Evolutionary conservation across 2,113 vertebrate species (phyloP), one percentile per base, ranked within the genome.

Genomic region (Pterophyllum scalare): DNA sequence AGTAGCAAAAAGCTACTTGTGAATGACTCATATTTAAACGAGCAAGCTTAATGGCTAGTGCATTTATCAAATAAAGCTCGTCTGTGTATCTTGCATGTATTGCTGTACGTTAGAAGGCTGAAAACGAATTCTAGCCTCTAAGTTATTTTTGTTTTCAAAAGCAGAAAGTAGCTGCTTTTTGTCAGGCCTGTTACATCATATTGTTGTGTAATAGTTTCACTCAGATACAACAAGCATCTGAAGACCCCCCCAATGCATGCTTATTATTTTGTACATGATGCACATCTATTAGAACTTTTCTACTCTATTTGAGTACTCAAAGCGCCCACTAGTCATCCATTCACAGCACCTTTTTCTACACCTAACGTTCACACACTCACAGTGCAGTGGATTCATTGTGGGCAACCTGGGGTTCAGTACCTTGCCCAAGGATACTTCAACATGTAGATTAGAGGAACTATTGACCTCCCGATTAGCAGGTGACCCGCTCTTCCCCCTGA

Each of bases 1-100:
- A n/a, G 17, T 14, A 26, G 43, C n/a, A 56, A 64, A 28, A 74
- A 61, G 26, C 1, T 17, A 56, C 43, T 33, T 52, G 11, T 14
- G 19, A 33, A 72, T 72, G 19, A 54, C 35, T 61, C 43, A 17
- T 57, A 77, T 72, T 79, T 64, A 43, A 81, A 79, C 52, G 31
- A 15, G 46, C 15, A 35, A n/a, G 3, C 40, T 64, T 43, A 43
- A 80, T 52, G 46, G 31, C 40, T 64, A n/a, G 8, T 59, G 65
- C 3, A 3, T 70, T n/a, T 5, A 12, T 76, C 46, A 79, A 19
- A 26, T 65, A 62, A 62, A 40, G 31, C 15, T 31, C 43, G 65
- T 74, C 24, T 46, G 31, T 72, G 67, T 1, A n/a, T n/a, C 1
- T 31, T 49, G 20, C 46, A 54, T 56, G 11, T 20, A n/a, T 65